A percentile compares a stretch with the other conserved stretches of the same genome.
Evolutionary conservation across 2,888 invertebrate species (phyloP).

Genomic region (Drosophila incognita): DNA sequence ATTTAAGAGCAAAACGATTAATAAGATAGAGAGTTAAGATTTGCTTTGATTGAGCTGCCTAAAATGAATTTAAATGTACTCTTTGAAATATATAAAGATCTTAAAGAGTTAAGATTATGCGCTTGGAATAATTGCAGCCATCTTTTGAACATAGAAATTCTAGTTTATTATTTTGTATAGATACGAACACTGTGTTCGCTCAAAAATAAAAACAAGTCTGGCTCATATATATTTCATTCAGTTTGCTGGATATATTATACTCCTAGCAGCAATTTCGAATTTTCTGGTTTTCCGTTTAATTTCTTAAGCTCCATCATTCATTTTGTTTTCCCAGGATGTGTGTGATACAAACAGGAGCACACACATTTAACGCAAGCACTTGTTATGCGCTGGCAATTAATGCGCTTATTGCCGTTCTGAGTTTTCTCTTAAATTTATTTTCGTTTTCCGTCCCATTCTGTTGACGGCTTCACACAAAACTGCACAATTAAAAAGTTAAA

Average conservation of each 20-base stretch:
- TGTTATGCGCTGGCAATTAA: conserved; percentile 60
- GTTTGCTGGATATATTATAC: neutral
- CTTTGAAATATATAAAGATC: neutral
- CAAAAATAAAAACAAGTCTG: neutral
- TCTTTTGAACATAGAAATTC: neutral
- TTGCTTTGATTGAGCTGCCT: neutral
- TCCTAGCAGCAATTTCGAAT: neutral
- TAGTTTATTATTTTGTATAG: neutral
- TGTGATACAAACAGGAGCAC: neutral
- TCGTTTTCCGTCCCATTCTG: conserved; percentile 43
- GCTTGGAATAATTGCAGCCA: neutral
- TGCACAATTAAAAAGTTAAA: conserved; percentile 80
- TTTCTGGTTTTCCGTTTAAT: neutral
- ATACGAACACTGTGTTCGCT: too few species aligned
- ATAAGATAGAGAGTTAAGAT: neutral
- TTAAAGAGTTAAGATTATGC: neutral
- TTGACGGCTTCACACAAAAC: conserved; percentile 59
- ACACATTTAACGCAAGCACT: conserved; percentile 3
- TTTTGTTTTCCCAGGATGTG: conserved; percentile 14
- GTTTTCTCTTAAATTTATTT: conserved; percentile 69
- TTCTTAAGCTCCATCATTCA: neutral
- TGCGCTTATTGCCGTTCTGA: conserved; percentile 68
- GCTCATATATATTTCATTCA: neutral
- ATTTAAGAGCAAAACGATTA: neutral
- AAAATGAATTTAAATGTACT: rapidly evolving